Evolutionary conservation across 2,797 vertebrate genomes (phyloP).

Genomic region (Ctenosaura bakeri): DNA sequence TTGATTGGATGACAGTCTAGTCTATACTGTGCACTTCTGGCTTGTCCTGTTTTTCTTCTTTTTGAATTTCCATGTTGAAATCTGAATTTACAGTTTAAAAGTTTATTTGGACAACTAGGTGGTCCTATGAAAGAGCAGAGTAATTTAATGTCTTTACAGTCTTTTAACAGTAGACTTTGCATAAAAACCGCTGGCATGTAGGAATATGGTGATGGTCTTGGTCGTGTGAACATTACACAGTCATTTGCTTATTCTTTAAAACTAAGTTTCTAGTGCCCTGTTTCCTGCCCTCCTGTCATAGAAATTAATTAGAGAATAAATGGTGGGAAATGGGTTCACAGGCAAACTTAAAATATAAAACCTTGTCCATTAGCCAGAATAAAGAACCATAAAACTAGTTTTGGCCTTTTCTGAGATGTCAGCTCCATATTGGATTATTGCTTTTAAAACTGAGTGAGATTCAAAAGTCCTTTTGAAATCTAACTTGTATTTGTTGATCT

Average conservation of each 20-base stretch:
- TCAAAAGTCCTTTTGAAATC: background rate
- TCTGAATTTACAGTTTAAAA: background rate
- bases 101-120: background rate
- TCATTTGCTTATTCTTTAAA: background rate
- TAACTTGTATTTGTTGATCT: no score
- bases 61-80: background rate
- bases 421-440: background rate
- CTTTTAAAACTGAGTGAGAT: background rate
- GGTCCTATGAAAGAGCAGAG: no score
- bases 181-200: background rate
- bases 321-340: background rate
- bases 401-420: background rate
- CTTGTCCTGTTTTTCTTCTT: background rate
- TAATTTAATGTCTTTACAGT: background rate
- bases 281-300: background rate
- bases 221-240: background rate
- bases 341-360: background rate
- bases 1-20: background rate
- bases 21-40: background rate
- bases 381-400: background rate
- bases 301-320: background rate
- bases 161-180: background rate
- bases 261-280: no score
- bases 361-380: background rate
- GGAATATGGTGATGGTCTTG: background rate